These are phyloP conservation scores for Pseudomyrmex dendroicus DNA, from an alignment of 1,140 invertebrate genomes.

Conservation along the genomic window DNA sequence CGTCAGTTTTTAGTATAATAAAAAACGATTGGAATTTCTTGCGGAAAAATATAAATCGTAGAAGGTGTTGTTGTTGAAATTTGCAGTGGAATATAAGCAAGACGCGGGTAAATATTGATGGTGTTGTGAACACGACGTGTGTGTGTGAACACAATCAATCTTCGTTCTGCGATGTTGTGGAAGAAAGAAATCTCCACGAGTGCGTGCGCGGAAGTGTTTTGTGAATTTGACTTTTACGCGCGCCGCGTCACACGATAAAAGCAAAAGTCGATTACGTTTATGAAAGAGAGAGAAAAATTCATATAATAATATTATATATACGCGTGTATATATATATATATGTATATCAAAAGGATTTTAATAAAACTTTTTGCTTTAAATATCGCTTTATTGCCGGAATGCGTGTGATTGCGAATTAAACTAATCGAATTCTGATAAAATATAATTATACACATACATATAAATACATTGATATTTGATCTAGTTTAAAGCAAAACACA, in stretches of 20 bases:
- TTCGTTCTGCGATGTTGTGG: too few relatives aligned
- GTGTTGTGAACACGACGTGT: neutral
- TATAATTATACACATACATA: neutral
- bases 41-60: neutral
- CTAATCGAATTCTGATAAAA: conserved; percentile 7
- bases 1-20: neutral
- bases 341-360: neutral
- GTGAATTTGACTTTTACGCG: neutral
- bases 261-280: neutral
- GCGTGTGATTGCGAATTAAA: conserved; percentile 4
- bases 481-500: neutral
- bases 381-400: neutral
- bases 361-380: neutral
- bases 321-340: too few relatives aligned
- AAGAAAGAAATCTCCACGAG: neutral
- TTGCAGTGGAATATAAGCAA: neutral
- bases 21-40: neutral
- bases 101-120: neutral
- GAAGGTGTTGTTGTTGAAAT: neutral
- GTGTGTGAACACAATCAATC: neutral
- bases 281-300: neutral
- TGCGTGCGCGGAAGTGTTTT: neutral
- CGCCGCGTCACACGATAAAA: neutral
- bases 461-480: neutral
- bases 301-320: neutral